Evolutionary conservation across 2,888 invertebrate genomes (phyloP), one percentile per base, ranked within the genome.

Genomic region (Ectemnius lituratus): DNA sequence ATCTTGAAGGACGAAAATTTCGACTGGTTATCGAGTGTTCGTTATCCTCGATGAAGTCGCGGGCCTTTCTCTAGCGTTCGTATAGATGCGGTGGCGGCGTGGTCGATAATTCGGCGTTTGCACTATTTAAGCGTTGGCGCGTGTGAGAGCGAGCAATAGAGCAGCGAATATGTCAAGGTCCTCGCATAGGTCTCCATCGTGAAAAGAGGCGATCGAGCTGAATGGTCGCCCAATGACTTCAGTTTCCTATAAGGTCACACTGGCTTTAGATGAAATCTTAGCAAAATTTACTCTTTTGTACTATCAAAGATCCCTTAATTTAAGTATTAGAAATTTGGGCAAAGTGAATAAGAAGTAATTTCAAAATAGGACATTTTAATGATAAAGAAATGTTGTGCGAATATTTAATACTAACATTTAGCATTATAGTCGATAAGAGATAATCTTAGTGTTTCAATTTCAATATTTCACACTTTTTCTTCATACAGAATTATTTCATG

Each of bases 21-120:
- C 66, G 62, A 28, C 56, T 60, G 8, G 2, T 60, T 71, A 37
- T 46, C 49, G 57, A 4, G 11, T 13, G 28, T 45, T 59, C 20
- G 66, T 61, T 63, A 59, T 74, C 63, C 27, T 28, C n/a, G 52
- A n/a, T 27, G 27, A 73, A 68, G 69, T 65, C 68, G 59, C 62
- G 37, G 70, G 57, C 49, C 70, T 49, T 37, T 62, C 56, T 62
- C 71, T 62, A 68, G 23, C 47, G 46, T 49, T 65, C 62, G 37
- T 27, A 27, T 6, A 62, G 67, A 66, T 67, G 76, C 65, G 60
- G 66, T 28, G 52, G 45, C 64, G 67, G 70, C 61, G 66, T 73
- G 67, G 62, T 66, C 73, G 72, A 77, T 75, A 62, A 69, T 73
- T 80, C 69, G 70, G 71, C 69, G 73, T 80, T 80, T 73, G 80